Conservation (phyloP, 2,113 vertebrate genomes). For the Eubucco bourcierii region DNA sequence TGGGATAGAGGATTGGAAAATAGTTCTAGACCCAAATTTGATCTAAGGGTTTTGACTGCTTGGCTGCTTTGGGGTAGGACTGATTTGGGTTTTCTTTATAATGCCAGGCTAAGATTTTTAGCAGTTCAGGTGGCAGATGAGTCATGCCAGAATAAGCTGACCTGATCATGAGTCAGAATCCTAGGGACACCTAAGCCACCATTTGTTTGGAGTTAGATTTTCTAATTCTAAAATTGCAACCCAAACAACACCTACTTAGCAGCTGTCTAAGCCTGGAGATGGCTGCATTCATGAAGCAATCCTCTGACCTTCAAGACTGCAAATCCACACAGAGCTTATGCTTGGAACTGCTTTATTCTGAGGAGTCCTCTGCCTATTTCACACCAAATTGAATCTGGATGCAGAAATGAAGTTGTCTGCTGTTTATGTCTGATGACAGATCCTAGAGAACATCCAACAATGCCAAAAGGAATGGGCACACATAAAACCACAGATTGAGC, state of each 20-base stretch:
- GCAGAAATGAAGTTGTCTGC: neutral
- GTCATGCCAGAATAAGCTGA: constrained; percentile 20
- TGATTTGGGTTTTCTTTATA: neutral
- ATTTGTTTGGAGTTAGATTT: neutral
- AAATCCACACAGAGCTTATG: neutral
- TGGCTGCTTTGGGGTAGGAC: neutral
- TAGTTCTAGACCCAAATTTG: neutral
- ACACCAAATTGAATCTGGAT: neutral
- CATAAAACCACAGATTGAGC: neutral
- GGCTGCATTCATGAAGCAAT: neutral
- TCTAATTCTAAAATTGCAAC: neutral
- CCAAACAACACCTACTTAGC: neutral
- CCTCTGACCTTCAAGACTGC: neutral
- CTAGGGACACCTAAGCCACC: neutral
- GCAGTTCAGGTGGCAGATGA: neutral
- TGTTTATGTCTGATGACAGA: neutral
- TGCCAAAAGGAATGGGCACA: neutral
- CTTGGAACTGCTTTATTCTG: neutral
- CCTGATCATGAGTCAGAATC: constrained; percentile 37
- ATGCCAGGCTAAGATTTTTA: neutral
- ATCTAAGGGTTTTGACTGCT: neutral
- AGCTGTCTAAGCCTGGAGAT: neutral
- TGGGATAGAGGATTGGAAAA: constrained; percentile 4
- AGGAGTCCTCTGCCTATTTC: neutral
- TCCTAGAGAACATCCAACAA: neutral